Conservation (phyloP, 2,797 vertebrate species). For the Muscicapa striata region DNA sequence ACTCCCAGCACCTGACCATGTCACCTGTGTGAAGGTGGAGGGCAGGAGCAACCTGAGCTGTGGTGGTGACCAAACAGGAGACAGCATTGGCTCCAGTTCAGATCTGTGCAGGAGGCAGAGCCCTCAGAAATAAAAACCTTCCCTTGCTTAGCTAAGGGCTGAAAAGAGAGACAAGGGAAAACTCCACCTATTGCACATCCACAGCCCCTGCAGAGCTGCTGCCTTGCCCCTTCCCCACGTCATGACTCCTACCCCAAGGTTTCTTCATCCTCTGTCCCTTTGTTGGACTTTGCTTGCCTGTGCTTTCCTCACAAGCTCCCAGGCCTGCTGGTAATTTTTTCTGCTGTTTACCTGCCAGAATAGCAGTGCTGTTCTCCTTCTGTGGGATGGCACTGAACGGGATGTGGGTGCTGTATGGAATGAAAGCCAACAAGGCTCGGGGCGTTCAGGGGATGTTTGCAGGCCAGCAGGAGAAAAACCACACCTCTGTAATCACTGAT, state of each 20-base stretch:
- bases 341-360: not conserved
- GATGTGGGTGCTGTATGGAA: not conserved
- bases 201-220: not conserved
- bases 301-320: not conserved
- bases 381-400: accelerated
- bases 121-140: not conserved
- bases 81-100: not conserved
- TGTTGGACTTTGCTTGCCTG: accelerated
- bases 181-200: accelerated
- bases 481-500: not conserved
- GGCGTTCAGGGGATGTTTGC: not conserved
- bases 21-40: not conserved
- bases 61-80: not conserved
- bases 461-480: not conserved
- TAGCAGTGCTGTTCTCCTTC: not conserved
- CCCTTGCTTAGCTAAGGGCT: not conserved
- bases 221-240: accelerated
- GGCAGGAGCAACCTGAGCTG: not conserved
- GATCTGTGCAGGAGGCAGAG: not conserved
- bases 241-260: accelerated
- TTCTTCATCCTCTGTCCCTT: not conserved
- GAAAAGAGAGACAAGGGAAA: not conserved
- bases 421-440: not conserved
- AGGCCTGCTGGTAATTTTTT: not conserved
- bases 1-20: accelerated